phyloP scores from a whole-genome alignment of 2,113 vertebrate species.

The Mionectes macconnelli region DNA sequence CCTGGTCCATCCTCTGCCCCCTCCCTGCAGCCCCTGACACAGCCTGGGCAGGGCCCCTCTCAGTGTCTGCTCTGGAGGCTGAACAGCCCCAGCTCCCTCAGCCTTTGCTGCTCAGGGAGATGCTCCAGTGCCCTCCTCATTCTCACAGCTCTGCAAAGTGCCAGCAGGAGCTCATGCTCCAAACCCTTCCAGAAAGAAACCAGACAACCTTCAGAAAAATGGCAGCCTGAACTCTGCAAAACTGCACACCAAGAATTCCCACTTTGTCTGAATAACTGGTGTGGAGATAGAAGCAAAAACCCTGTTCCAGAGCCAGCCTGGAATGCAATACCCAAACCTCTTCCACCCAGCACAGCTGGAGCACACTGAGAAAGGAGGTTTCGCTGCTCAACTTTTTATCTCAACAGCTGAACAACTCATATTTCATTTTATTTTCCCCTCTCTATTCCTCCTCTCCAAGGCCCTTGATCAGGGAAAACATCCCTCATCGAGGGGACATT shows the following conservation, averaged over 20 bases:
- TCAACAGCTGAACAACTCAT: background rate
- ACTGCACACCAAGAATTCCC: background rate
- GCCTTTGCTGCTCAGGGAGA: background rate
- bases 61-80: background rate
- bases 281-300: background rate
- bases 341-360: background rate
- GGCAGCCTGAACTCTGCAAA: background rate
- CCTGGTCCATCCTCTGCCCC: background rate
- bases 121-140: background rate
- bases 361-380: accelerated
- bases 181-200: background rate
- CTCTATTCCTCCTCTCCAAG: background rate
- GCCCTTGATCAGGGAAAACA: background rate
- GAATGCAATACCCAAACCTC: background rate
- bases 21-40: background rate
- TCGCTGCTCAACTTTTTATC: background rate
- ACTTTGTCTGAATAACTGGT: background rate
- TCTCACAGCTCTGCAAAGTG: background rate
- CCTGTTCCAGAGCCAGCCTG: background rate
- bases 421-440: background rate
- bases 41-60: background rate
- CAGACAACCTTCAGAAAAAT: background rate
- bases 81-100: background rate
- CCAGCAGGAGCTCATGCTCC: background rate
- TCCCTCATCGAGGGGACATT: background rate